These are phyloP conservation scores for Semotilus atromaculatus DNA, from an alignment of 2,797 vertebrate species.

Conservation along the genomic window DNA sequence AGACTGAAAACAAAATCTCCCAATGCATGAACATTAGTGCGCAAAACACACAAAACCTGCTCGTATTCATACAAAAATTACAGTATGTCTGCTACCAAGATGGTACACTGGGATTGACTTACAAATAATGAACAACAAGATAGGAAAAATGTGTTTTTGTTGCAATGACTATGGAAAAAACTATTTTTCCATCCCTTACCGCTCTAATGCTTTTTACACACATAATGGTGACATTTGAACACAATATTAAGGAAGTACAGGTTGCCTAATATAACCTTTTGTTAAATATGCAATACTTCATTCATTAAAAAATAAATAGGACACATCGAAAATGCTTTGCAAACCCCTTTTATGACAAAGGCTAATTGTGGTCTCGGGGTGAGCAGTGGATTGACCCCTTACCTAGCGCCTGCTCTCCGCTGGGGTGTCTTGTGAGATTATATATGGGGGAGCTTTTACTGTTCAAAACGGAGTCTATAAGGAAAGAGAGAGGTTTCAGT, in stretches of 20 bases:
- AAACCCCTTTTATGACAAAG: background rate
- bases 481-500: constrained; percentile 51
- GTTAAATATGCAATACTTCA: background rate
- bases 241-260: background rate
- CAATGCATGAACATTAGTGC: background rate
- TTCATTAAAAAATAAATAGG: background rate
- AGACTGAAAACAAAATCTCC: background rate
- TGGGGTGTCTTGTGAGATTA: constrained; percentile 59
- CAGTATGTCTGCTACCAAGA: background rate
- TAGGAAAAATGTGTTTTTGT: background rate
- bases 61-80: background rate
- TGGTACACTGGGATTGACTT: background rate
- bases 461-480: constrained; percentile 60
- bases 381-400: constrained; percentile 51
- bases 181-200: background rate
- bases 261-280: background rate
- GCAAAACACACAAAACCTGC: background rate
- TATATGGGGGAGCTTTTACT: constrained; percentile 53
- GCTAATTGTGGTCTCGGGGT: background rate
- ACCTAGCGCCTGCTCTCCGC: constrained; percentile 62
- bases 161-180: background rate
- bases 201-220: background rate
- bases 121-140: constrained; percentile 7
- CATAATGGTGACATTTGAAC: background rate
- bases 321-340: background rate